Percentiles rank a stretch among this genome's conserved stretches.
Conservation (phyloP, 2,113 vertebrate genomes). For the Platanista minor region DNA sequence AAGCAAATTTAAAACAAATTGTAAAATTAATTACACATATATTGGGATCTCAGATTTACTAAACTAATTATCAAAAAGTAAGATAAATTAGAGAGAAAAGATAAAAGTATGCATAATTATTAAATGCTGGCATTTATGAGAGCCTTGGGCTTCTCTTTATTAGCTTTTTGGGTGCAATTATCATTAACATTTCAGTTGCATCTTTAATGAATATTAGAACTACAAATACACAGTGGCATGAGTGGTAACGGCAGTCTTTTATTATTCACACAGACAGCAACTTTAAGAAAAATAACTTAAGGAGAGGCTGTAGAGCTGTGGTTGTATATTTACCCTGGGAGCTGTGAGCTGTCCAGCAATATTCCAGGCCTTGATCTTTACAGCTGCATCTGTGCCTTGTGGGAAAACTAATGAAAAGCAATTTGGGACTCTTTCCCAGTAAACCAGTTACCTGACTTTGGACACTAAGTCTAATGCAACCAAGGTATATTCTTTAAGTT, state of each 20-base stretch:
- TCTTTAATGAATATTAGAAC: slow-evolving; percentile 77
- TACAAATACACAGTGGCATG: slow-evolving; percentile 51
- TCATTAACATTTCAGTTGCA: slow-evolving; percentile 81
- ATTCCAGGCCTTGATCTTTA: background rate
- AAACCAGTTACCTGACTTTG: background rate
- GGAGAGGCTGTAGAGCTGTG: background rate
- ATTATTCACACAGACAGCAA: slow-evolving; percentile 35
- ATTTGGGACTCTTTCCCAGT: background rate
- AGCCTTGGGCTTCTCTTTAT: slow-evolving; percentile 80
- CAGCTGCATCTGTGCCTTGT: background rate
- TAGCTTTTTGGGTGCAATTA: slow-evolving; percentile 81
- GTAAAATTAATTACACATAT: slow-evolving; percentile 76
- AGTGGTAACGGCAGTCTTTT: slow-evolving; percentile 47
- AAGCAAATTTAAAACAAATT: slow-evolving; percentile 53
- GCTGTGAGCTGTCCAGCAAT: background rate
- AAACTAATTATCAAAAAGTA: slow-evolving; percentile 76
- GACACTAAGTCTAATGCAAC: background rate
- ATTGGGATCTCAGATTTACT: slow-evolving; percentile 77
- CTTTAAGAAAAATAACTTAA: background rate
- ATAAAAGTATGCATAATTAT: slow-evolving; percentile 82
- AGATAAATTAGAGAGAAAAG: slow-evolving; percentile 76
- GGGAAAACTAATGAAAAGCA: background rate
- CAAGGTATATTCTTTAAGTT: background rate
- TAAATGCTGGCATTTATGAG: slow-evolving; percentile 80
- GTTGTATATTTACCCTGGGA: background rate